These are phyloP conservation scores for Okamejei kenojei DNA, from an alignment of 2,797 vertebrate genomes.

Conservation along the genomic window DNA sequence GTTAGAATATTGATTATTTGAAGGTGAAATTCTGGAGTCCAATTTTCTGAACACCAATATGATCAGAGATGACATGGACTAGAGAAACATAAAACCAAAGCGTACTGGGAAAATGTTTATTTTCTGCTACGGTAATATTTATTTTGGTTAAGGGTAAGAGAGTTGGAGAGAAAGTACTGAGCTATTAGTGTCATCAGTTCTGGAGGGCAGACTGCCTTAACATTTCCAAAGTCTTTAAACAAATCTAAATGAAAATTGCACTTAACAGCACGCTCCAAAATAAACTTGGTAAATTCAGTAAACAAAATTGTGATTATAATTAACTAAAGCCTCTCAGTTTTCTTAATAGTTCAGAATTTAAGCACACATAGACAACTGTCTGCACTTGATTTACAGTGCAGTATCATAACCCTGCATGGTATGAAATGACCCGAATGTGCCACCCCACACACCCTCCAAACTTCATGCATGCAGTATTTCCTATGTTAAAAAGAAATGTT, in stretches of 20 bases:
- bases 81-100: background rate
- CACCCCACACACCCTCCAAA: too few relatives aligned
- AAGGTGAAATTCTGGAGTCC: background rate
- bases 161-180: background rate
- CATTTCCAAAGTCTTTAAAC: background rate
- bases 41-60: background rate
- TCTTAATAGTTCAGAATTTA: background rate
- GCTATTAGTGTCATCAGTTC: background rate
- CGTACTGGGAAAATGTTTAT: background rate
- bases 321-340: background rate
- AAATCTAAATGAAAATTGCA: background rate
- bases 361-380: background rate
- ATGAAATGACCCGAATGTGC: background rate
- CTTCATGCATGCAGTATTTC: background rate
- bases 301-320: background rate
- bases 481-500: background rate
- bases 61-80: background rate
- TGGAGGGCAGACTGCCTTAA: background rate
- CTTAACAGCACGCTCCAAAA: background rate
- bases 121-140: background rate
- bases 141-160: too few relatives aligned
- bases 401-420: background rate
- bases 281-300: background rate
- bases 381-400: constrained; percentile 1
- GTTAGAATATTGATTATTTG: background rate